Percentiles rank a stretch among this genome's conserved stretches.
These are phyloP conservation scores for Anabacerthia variegaticeps DNA, from an alignment of 2,797 vertebrate genomes.

Conservation along the genomic window DNA sequence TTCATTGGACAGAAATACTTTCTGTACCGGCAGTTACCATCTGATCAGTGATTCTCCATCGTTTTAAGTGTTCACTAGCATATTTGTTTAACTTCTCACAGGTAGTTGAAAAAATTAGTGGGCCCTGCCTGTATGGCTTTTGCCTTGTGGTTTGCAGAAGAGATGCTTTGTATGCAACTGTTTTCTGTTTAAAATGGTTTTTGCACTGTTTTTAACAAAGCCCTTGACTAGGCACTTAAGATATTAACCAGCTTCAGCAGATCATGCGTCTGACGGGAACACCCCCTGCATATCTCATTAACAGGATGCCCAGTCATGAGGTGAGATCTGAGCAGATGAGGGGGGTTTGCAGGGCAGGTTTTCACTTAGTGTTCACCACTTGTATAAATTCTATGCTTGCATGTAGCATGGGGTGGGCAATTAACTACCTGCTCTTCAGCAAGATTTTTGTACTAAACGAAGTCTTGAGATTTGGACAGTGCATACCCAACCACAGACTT, in stretches of 20 bases:
- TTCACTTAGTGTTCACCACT: background rate
- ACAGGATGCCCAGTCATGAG: constrained; percentile 99
- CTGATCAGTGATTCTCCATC: background rate
- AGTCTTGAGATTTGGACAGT: background rate
- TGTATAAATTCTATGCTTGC: background rate
- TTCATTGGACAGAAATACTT: background rate
- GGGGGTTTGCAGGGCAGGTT: constrained; percentile 38
- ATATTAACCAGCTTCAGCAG: constrained; percentile 99
- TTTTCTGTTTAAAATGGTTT: constrained; percentile 70
- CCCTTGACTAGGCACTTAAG: constrained; percentile 94
- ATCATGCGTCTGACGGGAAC: constrained; percentile 99
- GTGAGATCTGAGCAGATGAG: constrained; percentile 82
- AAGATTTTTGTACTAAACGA: background rate
- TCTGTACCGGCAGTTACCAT: background rate
- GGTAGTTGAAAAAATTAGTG: background rate
- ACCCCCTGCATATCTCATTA: constrained; percentile 96
- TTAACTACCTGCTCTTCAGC: background rate
- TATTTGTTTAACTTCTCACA: background rate
- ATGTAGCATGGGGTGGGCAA: constrained; percentile 41
- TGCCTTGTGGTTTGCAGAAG: constrained; percentile 42
- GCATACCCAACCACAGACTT: accelerated
- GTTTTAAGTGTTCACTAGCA: background rate
- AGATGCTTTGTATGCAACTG: constrained; percentile 43
- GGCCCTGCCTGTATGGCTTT: background rate
- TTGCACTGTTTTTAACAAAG: constrained; percentile 79